These are phyloP conservation scores for Lagopus muta DNA, from an alignment of 2,113 vertebrate genomes.

Conservation along the genomic window DNA sequence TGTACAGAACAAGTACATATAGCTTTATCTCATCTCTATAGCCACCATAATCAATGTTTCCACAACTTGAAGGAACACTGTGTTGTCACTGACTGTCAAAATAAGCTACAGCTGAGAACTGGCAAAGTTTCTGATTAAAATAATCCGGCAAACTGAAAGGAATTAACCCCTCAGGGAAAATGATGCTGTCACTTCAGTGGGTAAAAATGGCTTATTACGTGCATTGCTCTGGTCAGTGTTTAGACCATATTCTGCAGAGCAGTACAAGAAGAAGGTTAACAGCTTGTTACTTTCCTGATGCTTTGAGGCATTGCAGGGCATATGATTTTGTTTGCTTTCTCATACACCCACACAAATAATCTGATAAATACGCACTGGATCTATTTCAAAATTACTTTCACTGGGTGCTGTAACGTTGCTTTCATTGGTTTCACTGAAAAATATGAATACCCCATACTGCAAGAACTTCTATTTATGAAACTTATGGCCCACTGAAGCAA, in stretches of 20 bases:
- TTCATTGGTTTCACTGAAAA: constrained; percentile 1
- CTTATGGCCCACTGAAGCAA: not conserved
- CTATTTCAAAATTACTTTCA: constrained; percentile 3
- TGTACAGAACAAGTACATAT: constrained; percentile 25
- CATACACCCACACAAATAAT: not conserved
- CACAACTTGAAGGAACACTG: constrained; percentile 49
- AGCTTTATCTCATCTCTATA: constrained; percentile 38
- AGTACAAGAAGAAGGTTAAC: not conserved
- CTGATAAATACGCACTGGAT: not conserved
- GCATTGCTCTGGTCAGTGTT: not conserved
- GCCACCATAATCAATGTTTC: constrained; percentile 37
- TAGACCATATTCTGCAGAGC: not conserved
- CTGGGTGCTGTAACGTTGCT: not conserved
- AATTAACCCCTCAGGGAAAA: constrained; percentile 39
- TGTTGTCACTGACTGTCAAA: constrained; percentile 58
- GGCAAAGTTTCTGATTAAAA: constrained; percentile 33
- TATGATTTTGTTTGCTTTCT: not conserved
- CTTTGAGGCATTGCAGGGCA: not conserved
- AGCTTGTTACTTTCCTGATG: not conserved
- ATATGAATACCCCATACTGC: not conserved
- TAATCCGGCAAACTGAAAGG: constrained; percentile 26
- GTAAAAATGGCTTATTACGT: not conserved
- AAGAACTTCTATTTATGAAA: constrained; percentile 18
- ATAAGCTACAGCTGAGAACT: constrained; percentile 51
- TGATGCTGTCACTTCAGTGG: not conserved